Percentiles rank a stretch among this genome's conserved stretches.
phyloP scores from a whole-genome alignment of 2,888 invertebrate species.

The Pasiphila rectangulata region DNA sequence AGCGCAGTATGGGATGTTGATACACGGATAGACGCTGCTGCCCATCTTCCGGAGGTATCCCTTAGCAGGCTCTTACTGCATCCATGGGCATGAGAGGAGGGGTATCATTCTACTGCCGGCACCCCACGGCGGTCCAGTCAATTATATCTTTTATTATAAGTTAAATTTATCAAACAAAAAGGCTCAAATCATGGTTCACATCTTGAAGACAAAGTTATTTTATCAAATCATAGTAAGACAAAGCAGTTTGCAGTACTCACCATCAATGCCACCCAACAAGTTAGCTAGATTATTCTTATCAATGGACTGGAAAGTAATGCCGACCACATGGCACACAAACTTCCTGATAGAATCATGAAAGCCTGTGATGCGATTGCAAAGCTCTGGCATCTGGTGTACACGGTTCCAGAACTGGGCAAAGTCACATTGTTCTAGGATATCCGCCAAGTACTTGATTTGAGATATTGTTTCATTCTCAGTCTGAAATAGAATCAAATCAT shows the following conservation, averaged over 20 bases:
- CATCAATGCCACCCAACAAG: conserved; percentile 94
- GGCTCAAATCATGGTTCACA: too few species aligned
- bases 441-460: conserved; percentile 93
- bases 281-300: conserved; percentile 89
- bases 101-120: too few species aligned
- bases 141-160: too few species aligned
- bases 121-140: too few species aligned
- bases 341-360: conserved; percentile 97
- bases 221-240: too few species aligned
- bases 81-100: too few species aligned
- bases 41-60: too few species aligned
- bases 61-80: too few species aligned
- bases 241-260: conserved; percentile 74
- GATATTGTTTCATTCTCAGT: conserved; percentile 91
- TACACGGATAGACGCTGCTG: too few species aligned
- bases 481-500: conserved; percentile 59
- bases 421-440: conserved; percentile 95
- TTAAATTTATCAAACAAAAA: too few species aligned
- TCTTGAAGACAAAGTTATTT: too few species aligned
- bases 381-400: conserved; percentile 86
- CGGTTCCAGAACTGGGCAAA: conserved; percentile 95
- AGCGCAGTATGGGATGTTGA: too few species aligned
- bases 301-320: conserved; percentile 97
- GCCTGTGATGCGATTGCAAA: conserved; percentile 90
- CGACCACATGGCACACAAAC: conserved; percentile 98